phyloP scores from a whole-genome alignment of 2,888 invertebrate species.

The Serripes groenlandicus region DNA sequence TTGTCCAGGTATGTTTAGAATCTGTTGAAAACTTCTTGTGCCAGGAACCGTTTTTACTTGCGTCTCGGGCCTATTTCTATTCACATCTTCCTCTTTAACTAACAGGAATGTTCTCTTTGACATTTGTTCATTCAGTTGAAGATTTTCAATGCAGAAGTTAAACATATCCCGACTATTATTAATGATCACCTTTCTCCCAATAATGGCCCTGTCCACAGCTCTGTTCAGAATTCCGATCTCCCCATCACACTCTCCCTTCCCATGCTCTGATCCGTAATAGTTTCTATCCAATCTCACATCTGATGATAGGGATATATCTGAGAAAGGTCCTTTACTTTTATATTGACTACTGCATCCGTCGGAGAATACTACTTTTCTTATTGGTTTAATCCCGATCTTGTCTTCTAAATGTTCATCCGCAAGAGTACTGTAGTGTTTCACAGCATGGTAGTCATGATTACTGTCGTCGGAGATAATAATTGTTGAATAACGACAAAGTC shows the following conservation, averaged over 20 bases:
- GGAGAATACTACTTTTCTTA: not conserved
- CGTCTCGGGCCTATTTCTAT: not conserved
- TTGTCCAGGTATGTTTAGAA: constrained; percentile 14
- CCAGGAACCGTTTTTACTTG: constrained; percentile 21
- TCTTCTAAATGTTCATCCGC: constrained; percentile 26
- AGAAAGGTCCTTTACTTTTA: not conserved
- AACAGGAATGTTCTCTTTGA: not conserved
- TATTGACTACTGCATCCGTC: not conserved
- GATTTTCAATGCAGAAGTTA: not conserved
- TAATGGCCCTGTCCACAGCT: not conserved
- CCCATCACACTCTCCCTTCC: not conserved
- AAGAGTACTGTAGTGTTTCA: constrained; percentile 25
- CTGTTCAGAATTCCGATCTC: not conserved
- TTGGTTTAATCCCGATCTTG: not conserved
- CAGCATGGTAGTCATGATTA: constrained; percentile 46
- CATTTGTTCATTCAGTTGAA: not conserved
- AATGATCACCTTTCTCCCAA: not conserved
- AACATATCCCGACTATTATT: not conserved
- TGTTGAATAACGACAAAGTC: constrained; percentile 30
- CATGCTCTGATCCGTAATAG: not conserved
- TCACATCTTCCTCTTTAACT: not conserved
- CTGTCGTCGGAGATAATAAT: constrained; percentile 48
- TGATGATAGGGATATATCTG: not conserved
- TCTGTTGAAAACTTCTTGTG: constrained; percentile 40
- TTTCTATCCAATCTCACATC: not conserved